These are phyloP conservation scores for Aegithalos caudatus DNA, from an alignment of 2,113 vertebrate genomes.

Conservation along the genomic window DNA sequence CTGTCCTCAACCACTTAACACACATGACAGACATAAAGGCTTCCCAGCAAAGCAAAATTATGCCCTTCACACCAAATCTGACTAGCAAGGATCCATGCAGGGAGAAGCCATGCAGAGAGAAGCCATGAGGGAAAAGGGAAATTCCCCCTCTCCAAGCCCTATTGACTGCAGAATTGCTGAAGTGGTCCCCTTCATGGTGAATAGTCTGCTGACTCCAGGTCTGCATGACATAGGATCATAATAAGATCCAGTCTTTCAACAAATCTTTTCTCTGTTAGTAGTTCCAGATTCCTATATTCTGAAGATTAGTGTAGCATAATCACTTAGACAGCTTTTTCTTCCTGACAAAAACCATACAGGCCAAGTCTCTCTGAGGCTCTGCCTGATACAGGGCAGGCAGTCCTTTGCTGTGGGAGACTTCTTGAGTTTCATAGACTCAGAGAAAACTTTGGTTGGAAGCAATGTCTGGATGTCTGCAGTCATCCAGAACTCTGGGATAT, in stretches of 20 bases:
- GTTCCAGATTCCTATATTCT: background rate
- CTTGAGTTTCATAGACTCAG: background rate
- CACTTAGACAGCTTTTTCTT: background rate
- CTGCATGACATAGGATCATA: background rate
- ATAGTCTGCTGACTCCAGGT: background rate
- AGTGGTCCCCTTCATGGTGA: background rate
- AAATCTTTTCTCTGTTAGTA: background rate
- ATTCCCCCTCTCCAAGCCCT: background rate
- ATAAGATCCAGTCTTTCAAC: background rate
- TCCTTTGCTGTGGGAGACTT: background rate
- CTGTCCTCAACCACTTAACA: background rate
- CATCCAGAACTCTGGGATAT: background rate
- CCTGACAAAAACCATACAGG: background rate
- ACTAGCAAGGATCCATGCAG: background rate
- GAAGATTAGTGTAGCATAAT: background rate
- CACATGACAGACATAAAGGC: background rate
- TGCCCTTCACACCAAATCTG: background rate
- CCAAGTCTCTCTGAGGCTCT: background rate
- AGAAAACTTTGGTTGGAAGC: background rate
- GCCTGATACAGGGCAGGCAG: background rate
- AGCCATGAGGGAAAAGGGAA: background rate
- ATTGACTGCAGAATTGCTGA: background rate
- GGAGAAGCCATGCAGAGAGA: background rate
- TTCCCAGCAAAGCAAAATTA: background rate
- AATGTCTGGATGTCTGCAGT: background rate